These are phyloP conservation scores for Syngnathoides biaculeatus DNA, from an alignment of 2,113 vertebrate genomes.

Conservation along the genomic window DNA sequence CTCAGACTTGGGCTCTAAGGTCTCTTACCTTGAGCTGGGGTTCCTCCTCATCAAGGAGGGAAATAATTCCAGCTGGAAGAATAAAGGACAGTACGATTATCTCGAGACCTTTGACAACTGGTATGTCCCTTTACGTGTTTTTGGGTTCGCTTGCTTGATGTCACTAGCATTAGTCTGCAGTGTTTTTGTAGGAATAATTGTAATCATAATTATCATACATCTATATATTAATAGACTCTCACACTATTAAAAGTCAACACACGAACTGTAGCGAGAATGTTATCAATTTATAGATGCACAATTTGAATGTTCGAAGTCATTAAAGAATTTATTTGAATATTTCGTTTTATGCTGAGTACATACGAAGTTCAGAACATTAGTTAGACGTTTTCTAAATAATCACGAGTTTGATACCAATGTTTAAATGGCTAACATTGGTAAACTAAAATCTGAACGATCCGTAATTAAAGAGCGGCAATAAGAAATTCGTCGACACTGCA, in stretches of 20 bases:
- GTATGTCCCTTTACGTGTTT: background rate
- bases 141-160: background rate
- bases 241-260: background rate
- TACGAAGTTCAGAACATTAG: too few relatives aligned
- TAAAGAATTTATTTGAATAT: too few relatives aligned
- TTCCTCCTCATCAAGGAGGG: conserved; percentile 98
- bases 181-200: too few relatives aligned
- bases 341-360: too few relatives aligned
- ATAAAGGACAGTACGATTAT: background rate
- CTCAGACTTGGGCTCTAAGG: background rate
- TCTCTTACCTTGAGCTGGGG: conserved; percentile 92
- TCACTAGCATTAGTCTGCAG: background rate
- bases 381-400: too few relatives aligned
- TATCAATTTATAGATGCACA: background rate
- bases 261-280: background rate
- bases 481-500: background rate
- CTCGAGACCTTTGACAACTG: background rate
- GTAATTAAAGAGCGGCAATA: background rate
- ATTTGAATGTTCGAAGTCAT: too few relatives aligned
- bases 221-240: background rate
- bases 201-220: too few relatives aligned
- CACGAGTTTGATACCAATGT: too few relatives aligned
- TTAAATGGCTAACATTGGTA: too few relatives aligned
- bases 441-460: too few relatives aligned
- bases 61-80: conserved; percentile 93